These are phyloP conservation scores for Ridgeia piscesae DNA, from an alignment of 1,140 invertebrate species.

Conservation along the genomic window DNA sequence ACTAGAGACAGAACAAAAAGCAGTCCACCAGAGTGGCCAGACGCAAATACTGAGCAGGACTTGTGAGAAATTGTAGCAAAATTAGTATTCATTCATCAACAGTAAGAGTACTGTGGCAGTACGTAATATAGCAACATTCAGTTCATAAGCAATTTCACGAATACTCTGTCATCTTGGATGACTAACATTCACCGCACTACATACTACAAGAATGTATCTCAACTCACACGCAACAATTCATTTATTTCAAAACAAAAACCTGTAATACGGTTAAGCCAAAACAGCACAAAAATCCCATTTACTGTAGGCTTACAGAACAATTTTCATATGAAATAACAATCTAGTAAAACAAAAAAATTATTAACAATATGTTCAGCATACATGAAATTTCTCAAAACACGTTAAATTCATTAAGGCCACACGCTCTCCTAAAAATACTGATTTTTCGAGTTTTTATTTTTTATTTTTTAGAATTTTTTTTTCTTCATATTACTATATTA, in stretches of 20 bases:
- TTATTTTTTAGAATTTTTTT: too few relatives aligned
- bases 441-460: too few relatives aligned
- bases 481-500: too few relatives aligned
- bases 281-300: neutral
- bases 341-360: too few relatives aligned
- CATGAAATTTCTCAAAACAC: too few relatives aligned
- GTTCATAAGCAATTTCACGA: neutral
- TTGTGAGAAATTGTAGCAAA: conserved; percentile 1
- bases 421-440: too few relatives aligned
- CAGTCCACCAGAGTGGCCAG: neutral
- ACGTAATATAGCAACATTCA: neutral
- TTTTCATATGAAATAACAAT: too few relatives aligned
- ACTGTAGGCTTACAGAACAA: too few relatives aligned
- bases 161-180: neutral
- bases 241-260: neutral
- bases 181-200: neutral
- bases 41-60: neutral
- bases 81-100: neutral
- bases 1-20: neutral
- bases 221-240: neutral
- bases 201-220: neutral
- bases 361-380: too few relatives aligned
- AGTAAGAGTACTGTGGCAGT: neutral
- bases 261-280: neutral
- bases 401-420: too few relatives aligned